Evolutionary conservation across 2,113 vertebrate species (phyloP).

Genomic region (Sapajus apella): DNA sequence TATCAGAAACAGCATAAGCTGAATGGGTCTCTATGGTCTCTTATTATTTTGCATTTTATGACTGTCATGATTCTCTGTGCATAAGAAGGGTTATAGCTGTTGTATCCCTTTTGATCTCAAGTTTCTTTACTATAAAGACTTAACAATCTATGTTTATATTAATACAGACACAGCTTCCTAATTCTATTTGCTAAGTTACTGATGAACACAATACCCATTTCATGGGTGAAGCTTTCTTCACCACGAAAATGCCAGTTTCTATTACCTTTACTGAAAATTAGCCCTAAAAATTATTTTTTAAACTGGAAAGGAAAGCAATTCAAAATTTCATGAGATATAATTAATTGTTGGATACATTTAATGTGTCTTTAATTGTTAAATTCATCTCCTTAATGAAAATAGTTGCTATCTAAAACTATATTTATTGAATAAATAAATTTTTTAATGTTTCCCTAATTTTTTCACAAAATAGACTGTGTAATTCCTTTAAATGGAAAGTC

Average conservation of each 20-base stretch:
- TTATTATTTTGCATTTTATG: neutral
- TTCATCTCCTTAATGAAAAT: neutral
- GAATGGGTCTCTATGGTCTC: neutral
- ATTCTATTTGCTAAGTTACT: neutral
- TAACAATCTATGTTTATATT: neutral
- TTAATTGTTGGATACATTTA: neutral
- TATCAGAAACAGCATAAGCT: neutral
- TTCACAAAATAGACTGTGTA: neutral
- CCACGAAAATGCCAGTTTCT: neutral
- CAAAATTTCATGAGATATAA: neutral
- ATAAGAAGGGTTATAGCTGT: neutral
- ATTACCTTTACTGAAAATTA: neutral
- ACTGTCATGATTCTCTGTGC: neutral
- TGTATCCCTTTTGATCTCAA: neutral
- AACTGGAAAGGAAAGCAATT: neutral
- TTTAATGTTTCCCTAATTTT: neutral
- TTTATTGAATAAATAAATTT: neutral
- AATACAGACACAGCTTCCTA: neutral
- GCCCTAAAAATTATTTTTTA: neutral
- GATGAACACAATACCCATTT: neutral
- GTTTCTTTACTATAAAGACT: neutral
- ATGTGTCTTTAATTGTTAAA: slow-evolving; percentile 5
- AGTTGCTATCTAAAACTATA: neutral
- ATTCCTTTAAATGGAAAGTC: slow-evolving; percentile 4
- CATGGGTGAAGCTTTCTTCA: neutral